Evolutionary conservation across 2,113 vertebrate genomes (phyloP).

Genomic region (Actenoides lindsayi): DNA sequence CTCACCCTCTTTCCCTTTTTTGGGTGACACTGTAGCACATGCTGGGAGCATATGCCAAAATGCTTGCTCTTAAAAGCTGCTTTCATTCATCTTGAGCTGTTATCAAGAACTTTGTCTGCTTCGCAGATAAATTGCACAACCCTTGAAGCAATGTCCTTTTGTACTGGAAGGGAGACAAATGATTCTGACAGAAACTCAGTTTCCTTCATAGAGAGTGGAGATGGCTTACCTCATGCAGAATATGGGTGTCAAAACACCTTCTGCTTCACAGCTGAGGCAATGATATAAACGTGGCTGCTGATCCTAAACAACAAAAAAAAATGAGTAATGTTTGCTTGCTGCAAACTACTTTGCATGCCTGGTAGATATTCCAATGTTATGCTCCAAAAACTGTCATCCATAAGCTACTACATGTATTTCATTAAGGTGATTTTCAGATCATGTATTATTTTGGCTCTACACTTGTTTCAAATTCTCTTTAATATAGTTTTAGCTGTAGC

Average conservation of each 20-base stretch:
- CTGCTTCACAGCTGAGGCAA: neutral
- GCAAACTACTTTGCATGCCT: neutral
- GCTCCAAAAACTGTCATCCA: no score
- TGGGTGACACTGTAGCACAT: neutral
- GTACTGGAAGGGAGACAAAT: conserved; percentile 21
- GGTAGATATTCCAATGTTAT: neutral
- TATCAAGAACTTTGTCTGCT: conserved; percentile 21
- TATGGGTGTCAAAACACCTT: neutral
- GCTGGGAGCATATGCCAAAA: conserved; percentile 9
- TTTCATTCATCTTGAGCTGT: conserved; percentile 43
- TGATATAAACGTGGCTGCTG: neutral
- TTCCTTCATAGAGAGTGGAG: neutral
- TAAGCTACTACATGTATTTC: neutral
- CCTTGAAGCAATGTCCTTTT: neutral
- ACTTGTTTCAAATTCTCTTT: neutral
- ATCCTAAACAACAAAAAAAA: neutral
- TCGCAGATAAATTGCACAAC: neutral
- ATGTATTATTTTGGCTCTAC: neutral
- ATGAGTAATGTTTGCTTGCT: neutral
- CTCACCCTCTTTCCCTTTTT: neutral
- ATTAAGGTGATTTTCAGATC: neutral
- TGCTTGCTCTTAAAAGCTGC: conserved; percentile 29
- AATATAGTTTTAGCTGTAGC: neutral
- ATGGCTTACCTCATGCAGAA: neutral
- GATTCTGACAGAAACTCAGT: neutral